Base-by-base conservation (phyloP, 1,140 invertebrate species). In the Drosophila tropicalis region DNA sequence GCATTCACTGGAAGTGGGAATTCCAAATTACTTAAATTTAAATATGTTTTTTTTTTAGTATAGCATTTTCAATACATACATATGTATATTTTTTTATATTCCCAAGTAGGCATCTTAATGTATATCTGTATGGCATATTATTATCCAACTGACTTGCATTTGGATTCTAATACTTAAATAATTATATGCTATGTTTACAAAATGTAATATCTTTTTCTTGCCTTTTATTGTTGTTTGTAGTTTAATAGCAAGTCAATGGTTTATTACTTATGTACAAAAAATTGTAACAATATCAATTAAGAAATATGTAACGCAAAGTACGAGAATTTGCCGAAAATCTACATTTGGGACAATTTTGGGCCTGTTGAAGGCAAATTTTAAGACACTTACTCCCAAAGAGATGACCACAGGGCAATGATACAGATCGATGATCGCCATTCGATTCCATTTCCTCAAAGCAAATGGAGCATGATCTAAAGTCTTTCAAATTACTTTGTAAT, bases 401-500 rank as follows among this genome's bases (percentile, higher is more conserved):
- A 39, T 58, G 56, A 2, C 56, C 56, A 58, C 56, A 58, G 5
- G 56, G 56, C 56, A 58, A 19, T 9, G 56, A 58, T 15, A 58
- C 56, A 1, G 34, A 58, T 17, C 56, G 32, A 19, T 58, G 56
- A 39, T 58, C 12, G 22, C 56, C 56, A 34, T 19, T 19, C 9
- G 56, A 15, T 19, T 39, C 15, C 32, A 58, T 36, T 39, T 17
- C 32, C 5, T 58, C 56, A 4, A 39, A 58, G 13, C 56, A 58
- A 19, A 58, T 58, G 15, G 32, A 36, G 7, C 56, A 58, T n/a
- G 15, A 36, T 4, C 34, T 58, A 12, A 12, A n/a, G 17, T 36
- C 56, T 39, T 58, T 58, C 3, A 36, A 13, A 12, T 58, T 15
- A 19, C 44, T 19, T 58, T 58, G 3, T 4, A 58, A n/a, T 39